A percentile compares a stretch with the other conserved stretches of the same genome.
phyloP scores from a whole-genome alignment of 2,113 vertebrate species.

The Thamnaconus septentrionalis region DNA sequence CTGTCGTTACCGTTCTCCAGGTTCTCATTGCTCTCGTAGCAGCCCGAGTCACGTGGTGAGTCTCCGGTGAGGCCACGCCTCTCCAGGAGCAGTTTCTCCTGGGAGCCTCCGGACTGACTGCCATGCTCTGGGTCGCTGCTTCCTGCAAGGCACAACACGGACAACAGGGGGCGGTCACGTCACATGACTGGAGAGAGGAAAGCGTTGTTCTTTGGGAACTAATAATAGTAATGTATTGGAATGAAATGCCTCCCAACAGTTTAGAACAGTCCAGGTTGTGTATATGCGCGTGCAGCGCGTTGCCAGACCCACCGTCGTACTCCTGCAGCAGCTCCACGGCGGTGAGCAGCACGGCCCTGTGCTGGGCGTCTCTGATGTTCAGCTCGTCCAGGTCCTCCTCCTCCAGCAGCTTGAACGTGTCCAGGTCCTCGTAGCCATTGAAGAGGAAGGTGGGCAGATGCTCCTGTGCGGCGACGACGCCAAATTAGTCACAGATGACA shows the following conservation, averaged over 20 bases:
- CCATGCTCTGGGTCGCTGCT: conserved; percentile 84
- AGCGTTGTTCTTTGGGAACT: neutral
- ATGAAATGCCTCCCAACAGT: neutral
- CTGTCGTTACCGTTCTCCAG: conserved; percentile 88
- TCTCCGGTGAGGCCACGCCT: conserved; percentile 77
- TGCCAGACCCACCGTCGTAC: conserved; percentile 85
- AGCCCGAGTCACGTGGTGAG: conserved; percentile 94
- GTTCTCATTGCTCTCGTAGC: conserved; percentile 95
- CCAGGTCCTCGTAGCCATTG: conserved; percentile 96
- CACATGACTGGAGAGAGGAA: neutral
- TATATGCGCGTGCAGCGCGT: neutral
- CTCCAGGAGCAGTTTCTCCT: conserved; percentile 87
- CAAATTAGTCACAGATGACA: neutral
- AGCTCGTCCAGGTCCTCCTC: conserved; percentile 96
- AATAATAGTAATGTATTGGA: neutral
- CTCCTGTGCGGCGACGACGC: conserved; percentile 74
- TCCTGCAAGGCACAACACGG: conserved; percentile 72
- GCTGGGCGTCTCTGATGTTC: conserved; percentile 89
- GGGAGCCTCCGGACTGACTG: conserved; percentile 80
- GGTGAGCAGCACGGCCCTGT: conserved; percentile 90
- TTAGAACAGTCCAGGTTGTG: neutral
- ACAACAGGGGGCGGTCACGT: conserved; percentile 41
- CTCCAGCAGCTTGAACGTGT: conserved; percentile 94
- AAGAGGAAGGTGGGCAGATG: conserved; percentile 96
- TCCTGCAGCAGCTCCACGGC: conserved; percentile 95